Base-by-base conservation (phyloP, 2,888 invertebrate species). In the Eupithecia inturbata region DNA sequence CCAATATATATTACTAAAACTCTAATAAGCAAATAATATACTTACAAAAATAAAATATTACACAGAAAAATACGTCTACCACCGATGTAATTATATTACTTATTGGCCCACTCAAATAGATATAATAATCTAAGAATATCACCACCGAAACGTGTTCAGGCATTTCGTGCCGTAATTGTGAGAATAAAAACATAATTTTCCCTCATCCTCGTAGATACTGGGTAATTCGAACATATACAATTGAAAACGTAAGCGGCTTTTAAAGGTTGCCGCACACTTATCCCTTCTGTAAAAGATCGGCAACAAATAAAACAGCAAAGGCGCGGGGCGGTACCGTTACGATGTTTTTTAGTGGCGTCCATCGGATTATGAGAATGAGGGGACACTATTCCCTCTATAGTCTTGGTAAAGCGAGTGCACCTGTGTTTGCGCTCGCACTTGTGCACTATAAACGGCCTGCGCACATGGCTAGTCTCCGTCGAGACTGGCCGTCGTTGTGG, bases 161-260 rank as follows among this genome's bases (percentile, higher is more conserved):
- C n/a, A n/a, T n/a, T 64, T 6, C 64, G 28, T n/a, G 36, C 33
- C 36, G 45, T 67, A 70, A 67, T 73, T 67, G 69, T 26, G 70
- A 60, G 49, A 62, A 72, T 62, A 49, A 68, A 70, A 70, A 36
- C 68, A 66, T 62, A 70, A 62, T 53, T 70, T 67, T 49, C 45
- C 67, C n/a, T 68, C 36, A 49, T 39, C 19, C 22, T 6, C 49
- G 16, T 39, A 57, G 57, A 68, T 41, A 63, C 19, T 41, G 57
- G 19, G 64, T 66, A 71, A 68, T 64, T 68, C 74, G 26, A 68
- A 74, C 7, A 62, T 31, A 36, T 67, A 60, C 14, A 45, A n/a
- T 19, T 10, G 31, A 12, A 57, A 66, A 31, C 53, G 39, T 68
- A 66, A 73, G 67, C 63, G 45, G 70, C 67, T 16, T 67, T 63